These are phyloP conservation scores for Globia sparganii DNA, from an alignment of 2,888 invertebrate genomes.

Conservation along the genomic window DNA sequence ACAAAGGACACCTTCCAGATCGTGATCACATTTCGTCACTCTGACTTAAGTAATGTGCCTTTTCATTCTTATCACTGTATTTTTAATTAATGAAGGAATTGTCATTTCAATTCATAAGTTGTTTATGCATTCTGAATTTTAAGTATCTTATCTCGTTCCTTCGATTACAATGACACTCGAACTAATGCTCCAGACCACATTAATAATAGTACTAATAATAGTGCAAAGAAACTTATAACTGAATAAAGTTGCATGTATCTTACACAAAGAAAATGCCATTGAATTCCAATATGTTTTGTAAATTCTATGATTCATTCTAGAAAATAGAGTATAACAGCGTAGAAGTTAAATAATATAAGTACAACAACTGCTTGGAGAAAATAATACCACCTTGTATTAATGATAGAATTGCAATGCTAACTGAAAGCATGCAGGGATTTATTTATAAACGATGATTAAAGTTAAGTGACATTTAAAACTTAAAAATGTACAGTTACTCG, in stretches of 20 bases:
- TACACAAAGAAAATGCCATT: constrained; percentile 30
- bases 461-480: no score
- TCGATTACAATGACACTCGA: constrained; percentile 40
- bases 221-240: background rate
- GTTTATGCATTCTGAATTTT: constrained; percentile 32
- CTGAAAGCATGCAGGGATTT: background rate
- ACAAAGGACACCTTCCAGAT: constrained; percentile 80
- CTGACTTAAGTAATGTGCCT: constrained; percentile 24
- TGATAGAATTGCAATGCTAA: background rate
- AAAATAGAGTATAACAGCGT: background rate
- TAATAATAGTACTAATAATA: background rate
- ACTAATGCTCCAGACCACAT: constrained; percentile 23
- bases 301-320: constrained; percentile 8
- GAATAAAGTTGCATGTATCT: background rate
- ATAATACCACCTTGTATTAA: background rate
- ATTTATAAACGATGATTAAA: no score
- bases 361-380: background rate
- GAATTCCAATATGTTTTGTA: background rate
- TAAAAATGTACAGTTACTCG: background rate
- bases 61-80: constrained; percentile 39
- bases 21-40: constrained; percentile 61
- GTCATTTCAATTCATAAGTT: constrained; percentile 12
- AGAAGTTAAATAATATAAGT: constrained; percentile 12
- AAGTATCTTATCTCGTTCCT: constrained; percentile 55
- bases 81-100: constrained; percentile 21